Percentiles rank a stretch among this genome's conserved stretches.
phyloP scores from a whole-genome alignment of 2,113 vertebrate genomes.

The Heterocephalus glaber region DNA sequence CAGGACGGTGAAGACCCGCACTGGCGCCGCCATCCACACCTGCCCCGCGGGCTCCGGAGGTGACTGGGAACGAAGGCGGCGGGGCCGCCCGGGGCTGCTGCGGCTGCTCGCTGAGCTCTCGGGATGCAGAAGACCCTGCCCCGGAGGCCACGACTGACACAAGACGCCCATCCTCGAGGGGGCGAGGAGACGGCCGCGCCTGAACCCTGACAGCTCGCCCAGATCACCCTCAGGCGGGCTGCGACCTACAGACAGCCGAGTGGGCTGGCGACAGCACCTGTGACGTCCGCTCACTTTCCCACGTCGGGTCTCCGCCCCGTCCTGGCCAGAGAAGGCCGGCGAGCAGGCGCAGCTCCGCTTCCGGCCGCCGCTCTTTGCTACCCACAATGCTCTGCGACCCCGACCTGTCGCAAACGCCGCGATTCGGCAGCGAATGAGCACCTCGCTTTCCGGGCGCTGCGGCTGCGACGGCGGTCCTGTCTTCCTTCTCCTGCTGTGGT shows the following conservation, averaged over 20 bases:
- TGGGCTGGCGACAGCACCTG: not conserved
- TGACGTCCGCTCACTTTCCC: not conserved
- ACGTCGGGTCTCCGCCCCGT: not conserved
- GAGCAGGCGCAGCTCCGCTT: constrained; percentile 57
- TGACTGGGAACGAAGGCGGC: not conserved
- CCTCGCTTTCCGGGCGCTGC: constrained; percentile 44
- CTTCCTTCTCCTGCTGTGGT: not conserved
- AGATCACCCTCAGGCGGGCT: accelerated
- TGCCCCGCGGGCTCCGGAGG: accelerated
- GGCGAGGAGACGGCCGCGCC: not conserved
- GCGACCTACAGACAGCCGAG: not conserved
- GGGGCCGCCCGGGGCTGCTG: not conserved
- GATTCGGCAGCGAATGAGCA: constrained; percentile 24
- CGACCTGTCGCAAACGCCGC: constrained; percentile 70
- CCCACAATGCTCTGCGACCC: constrained; percentile 71
- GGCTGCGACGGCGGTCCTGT: not conserved
- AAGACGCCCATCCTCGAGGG: not conserved
- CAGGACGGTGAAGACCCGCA: not conserved
- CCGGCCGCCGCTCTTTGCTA: constrained; percentile 10
- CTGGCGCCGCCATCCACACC: not conserved
- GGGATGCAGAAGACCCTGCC: not conserved
- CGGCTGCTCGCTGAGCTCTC: not conserved
- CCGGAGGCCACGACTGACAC: too few relatives aligned
- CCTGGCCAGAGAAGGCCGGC: accelerated
- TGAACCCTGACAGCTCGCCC: accelerated